Conservation (phyloP, 2,888 invertebrate species). For the Scaptomyza parva region DNA sequence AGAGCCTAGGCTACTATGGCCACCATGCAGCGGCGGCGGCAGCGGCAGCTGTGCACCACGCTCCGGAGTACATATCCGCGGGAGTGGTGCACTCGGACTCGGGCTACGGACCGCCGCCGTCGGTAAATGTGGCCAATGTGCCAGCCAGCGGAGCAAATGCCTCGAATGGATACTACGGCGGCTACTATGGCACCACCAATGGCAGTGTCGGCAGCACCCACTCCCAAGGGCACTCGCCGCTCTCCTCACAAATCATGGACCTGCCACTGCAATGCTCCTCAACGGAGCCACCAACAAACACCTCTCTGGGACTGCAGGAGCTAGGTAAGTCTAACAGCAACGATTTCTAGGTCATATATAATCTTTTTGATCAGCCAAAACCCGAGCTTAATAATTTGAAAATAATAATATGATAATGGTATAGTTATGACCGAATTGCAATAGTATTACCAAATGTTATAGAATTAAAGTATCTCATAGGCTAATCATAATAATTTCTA, state of each 20-base stretch:
- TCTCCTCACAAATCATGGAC: slow-evolving; percentile 84
- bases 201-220: slow-evolving; percentile 81
- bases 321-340: slow-evolving; percentile 72
- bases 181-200: slow-evolving; percentile 83
- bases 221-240: slow-evolving; percentile 83
- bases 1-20: slow-evolving; percentile 81
- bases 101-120: slow-evolving; percentile 78
- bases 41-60: slow-evolving; percentile 76
- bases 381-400: not conserved
- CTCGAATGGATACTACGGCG: slow-evolving; percentile 82
- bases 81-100: slow-evolving; percentile 79
- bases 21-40: slow-evolving; percentile 80
- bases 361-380: not conserved
- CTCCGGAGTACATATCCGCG: slow-evolving; percentile 80
- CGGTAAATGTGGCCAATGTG: slow-evolving; percentile 74
- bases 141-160: slow-evolving; percentile 60
- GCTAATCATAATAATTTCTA: not conserved
- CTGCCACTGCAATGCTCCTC: slow-evolving; percentile 84
- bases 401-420: not conserved
- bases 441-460: not conserved
- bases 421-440: not conserved
- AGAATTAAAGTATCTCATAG: not conserved
- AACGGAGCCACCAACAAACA: slow-evolving; percentile 84
- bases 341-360: too few relatives aligned
- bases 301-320: slow-evolving; percentile 85